These are phyloP conservation scores for Chaetodon trifascialis DNA, from an alignment of 2,113 vertebrate genomes.

Conservation along the genomic window DNA sequence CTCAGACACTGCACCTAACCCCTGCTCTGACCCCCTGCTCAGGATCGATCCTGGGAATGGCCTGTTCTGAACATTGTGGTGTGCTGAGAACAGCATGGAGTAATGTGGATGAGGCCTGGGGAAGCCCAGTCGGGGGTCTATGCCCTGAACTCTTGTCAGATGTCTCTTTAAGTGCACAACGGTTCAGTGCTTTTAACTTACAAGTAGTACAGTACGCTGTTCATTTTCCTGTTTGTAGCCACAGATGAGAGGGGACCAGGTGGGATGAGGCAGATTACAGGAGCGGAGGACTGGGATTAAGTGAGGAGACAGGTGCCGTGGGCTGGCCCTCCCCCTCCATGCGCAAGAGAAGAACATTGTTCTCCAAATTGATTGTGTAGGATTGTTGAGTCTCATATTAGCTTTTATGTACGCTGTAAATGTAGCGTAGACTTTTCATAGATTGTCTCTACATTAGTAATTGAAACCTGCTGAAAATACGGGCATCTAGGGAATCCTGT, in stretches of 20 bases:
- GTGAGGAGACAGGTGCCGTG: conserved; percentile 46
- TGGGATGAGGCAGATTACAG: conserved; percentile 62
- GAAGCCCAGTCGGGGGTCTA: conserved; percentile 54
- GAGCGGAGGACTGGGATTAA: conserved; percentile 42
- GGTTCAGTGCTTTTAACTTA: conserved; percentile 82
- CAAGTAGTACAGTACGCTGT: conserved; percentile 68
- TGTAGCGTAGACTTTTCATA: conserved; percentile 60
- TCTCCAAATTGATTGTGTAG: conserved; percentile 68
- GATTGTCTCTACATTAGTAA: conserved; percentile 65
- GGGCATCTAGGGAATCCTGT: conserved; percentile 50
- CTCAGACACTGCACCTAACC: conserved; percentile 44
- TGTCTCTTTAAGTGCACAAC: conserved; percentile 77
- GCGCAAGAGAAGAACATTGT: conserved; percentile 39
- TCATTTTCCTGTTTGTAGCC: conserved; percentile 73
- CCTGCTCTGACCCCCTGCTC: conserved; percentile 58
- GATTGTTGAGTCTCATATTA: conserved; percentile 62
- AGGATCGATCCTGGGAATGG: conserved; percentile 70
- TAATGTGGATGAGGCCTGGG: conserved; percentile 80
- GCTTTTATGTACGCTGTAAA: conserved; percentile 73
- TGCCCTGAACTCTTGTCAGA: conserved; percentile 67
- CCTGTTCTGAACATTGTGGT: conserved; percentile 84
- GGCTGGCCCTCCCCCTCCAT: conserved; percentile 53
- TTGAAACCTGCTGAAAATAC: conserved; percentile 53
- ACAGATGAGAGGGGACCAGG: conserved; percentile 71
- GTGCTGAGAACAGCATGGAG: conserved; percentile 84